Evolutionary conservation across 2,888 invertebrate species (phyloP).

Genomic region (Caradrina clavipalpis): DNA sequence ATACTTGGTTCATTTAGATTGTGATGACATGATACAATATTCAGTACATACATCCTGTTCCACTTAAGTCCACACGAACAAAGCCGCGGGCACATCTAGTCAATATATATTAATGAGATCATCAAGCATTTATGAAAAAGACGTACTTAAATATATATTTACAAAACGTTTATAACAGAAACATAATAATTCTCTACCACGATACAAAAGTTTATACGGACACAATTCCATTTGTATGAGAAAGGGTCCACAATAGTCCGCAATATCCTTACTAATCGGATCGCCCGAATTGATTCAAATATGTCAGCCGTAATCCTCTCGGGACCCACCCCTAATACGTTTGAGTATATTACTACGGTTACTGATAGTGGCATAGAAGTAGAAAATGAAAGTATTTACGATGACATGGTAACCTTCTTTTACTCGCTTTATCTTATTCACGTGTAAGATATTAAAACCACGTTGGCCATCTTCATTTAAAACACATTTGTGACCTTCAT

Average conservation of each 20-base stretch:
- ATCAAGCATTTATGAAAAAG: slow-evolving; percentile 1
- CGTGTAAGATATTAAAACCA: neutral
- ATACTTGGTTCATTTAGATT: no score
- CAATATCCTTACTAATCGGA: slow-evolving; percentile 64
- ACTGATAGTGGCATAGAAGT: slow-evolving; percentile 14
- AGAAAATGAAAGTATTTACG: slow-evolving; percentile 3
- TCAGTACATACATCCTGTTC: neutral
- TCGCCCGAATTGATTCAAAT: slow-evolving; percentile 69
- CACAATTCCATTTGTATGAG: slow-evolving; percentile 52
- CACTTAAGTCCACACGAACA: neutral
- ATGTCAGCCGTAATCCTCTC: slow-evolving; percentile 63
- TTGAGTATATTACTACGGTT: slow-evolving; percentile 38
- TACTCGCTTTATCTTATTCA: neutral
- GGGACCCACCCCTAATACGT: slow-evolving; percentile 35
- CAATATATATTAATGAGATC: neutral
- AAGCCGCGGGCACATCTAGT: neutral
- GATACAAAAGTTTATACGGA: slow-evolving; percentile 26
- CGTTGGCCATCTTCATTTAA: neutral
- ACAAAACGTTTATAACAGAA: neutral
- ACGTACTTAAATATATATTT: neutral
- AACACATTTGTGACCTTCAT: neutral
- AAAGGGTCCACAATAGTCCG: slow-evolving; percentile 57
- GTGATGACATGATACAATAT: no score
- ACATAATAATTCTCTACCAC: slow-evolving; percentile 1
- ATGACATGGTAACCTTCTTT: neutral